Evolutionary conservation across 2,888 invertebrate species (phyloP).

Genomic region (Erpobdella octoculata): DNA sequence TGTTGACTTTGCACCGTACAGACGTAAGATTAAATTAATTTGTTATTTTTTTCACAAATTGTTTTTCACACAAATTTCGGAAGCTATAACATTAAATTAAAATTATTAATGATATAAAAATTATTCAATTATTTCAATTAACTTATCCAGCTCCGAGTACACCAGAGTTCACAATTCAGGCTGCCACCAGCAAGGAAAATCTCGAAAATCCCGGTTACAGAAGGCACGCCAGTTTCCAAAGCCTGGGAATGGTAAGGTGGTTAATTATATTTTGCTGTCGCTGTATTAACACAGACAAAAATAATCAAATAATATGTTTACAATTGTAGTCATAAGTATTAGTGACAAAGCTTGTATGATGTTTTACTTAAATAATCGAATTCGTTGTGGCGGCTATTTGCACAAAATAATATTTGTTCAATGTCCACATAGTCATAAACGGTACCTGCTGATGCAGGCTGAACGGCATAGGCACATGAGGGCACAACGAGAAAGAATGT

Average conservation of each 20-base stretch:
- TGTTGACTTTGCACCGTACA: slow-evolving; percentile 16
- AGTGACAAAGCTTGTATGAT: too few species aligned
- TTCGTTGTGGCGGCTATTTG: too few species aligned
- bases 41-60: background rate
- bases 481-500: too few species aligned
- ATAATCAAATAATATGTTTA: background rate
- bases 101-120: too few species aligned
- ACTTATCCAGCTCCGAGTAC: slow-evolving; percentile 29
- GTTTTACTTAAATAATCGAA: too few species aligned
- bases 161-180: slow-evolving; percentile 24
- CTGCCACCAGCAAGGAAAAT: slow-evolving; percentile 31
- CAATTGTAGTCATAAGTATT: background rate
- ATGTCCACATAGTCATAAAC: too few species aligned
- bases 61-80: too few species aligned
- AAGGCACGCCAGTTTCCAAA: slow-evolving; percentile 31
- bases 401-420: too few species aligned
- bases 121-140: background rate
- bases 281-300: background rate
- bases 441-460: too few species aligned
- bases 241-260: slow-evolving; percentile 32
- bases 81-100: too few species aligned
- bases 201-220: slow-evolving; percentile 37
- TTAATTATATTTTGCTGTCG: background rate
- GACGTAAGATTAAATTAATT: background rate
- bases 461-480: too few species aligned